phyloP scores from a whole-genome alignment of 2,113 vertebrate species.

The Castor canadensis region DNA sequence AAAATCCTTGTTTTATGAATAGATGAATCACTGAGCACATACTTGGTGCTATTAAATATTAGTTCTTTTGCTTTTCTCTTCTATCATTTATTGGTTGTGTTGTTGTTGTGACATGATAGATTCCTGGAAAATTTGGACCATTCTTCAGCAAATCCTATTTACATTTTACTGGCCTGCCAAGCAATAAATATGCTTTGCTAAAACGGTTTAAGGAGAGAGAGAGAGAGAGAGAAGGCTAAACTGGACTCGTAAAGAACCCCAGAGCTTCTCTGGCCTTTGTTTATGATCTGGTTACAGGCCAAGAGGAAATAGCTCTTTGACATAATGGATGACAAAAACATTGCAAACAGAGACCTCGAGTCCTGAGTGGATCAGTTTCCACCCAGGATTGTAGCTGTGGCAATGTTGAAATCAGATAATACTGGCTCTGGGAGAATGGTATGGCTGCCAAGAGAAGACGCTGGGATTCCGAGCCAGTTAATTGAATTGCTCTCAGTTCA shows the following conservation, averaged over 20 bases:
- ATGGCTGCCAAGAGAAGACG: not conserved
- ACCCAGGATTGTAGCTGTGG: not conserved
- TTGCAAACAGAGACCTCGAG: not conserved
- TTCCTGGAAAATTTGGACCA: conserved; percentile 28
- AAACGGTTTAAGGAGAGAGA: not conserved
- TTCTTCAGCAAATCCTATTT: conserved; percentile 64
- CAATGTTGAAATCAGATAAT: not conserved
- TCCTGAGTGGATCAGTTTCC: not conserved
- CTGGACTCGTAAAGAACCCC: conserved; percentile 77
- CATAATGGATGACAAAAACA: conserved; percentile 45
- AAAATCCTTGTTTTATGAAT: not conserved
- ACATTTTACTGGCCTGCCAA: conserved; percentile 60
- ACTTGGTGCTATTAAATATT: not conserved
- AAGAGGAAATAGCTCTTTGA: conserved; percentile 73
- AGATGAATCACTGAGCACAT: not conserved
- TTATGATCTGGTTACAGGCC: conserved; percentile 61
- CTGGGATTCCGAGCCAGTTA: not conserved
- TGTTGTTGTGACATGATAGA: conserved; percentile 55
- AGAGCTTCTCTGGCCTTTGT: conserved; percentile 44
- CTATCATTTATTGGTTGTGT: conserved; percentile 36
- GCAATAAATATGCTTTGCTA: conserved; percentile 64
- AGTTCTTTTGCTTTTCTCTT: conserved; percentile 8
- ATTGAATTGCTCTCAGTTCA: not conserved
- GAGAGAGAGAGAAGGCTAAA: conserved; percentile 18
- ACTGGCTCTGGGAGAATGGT: not conserved